A percentile compares a stretch with the other conserved stretches of the same genome.
These are phyloP conservation scores for Drosophila yooni DNA, from an alignment of 2,888 invertebrate genomes.

Conservation along the genomic window DNA sequence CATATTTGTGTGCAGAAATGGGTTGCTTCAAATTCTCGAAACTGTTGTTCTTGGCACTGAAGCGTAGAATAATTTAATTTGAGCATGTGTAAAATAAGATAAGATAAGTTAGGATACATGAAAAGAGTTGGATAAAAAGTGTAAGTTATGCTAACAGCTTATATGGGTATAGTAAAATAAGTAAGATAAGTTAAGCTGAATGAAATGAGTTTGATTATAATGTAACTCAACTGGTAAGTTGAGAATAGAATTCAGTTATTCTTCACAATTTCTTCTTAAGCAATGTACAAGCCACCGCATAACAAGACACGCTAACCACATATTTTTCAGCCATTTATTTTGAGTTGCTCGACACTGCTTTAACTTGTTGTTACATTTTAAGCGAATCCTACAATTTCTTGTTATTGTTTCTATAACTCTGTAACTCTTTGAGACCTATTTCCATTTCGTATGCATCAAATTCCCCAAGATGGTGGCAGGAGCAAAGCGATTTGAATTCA, in stretches of 20 bases:
- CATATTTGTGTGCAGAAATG: neutral
- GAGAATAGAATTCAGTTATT: neutral
- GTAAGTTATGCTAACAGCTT: neutral
- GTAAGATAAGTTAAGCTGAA: too few relatives aligned
- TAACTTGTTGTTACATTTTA: neutral
- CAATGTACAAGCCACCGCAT: too few relatives aligned
- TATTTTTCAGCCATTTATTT: neutral
- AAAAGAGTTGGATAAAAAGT: neutral
- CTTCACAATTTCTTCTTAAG: neutral
- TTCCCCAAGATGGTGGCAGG: conserved; percentile 30
- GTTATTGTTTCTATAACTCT: conserved; percentile 48
- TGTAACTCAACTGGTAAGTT: neutral
- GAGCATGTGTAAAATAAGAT: neutral
- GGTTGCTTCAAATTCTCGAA: neutral
- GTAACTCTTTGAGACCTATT: conserved; percentile 63
- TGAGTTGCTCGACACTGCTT: neutral
- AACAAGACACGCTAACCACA: too few relatives aligned
- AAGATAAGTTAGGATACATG: neutral
- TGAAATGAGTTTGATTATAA: neutral
- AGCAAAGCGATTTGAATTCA: conserved; percentile 70
- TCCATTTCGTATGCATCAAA: conserved; percentile 25
- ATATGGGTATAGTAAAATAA: neutral
- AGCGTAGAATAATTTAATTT: neutral
- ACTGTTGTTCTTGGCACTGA: neutral
- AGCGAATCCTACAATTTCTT: neutral